Percentiles rank a stretch among this genome's conserved stretches.
These are phyloP conservation scores for Penelope pileata DNA, from an alignment of 2,113 vertebrate genomes.

Conservation along the genomic window DNA sequence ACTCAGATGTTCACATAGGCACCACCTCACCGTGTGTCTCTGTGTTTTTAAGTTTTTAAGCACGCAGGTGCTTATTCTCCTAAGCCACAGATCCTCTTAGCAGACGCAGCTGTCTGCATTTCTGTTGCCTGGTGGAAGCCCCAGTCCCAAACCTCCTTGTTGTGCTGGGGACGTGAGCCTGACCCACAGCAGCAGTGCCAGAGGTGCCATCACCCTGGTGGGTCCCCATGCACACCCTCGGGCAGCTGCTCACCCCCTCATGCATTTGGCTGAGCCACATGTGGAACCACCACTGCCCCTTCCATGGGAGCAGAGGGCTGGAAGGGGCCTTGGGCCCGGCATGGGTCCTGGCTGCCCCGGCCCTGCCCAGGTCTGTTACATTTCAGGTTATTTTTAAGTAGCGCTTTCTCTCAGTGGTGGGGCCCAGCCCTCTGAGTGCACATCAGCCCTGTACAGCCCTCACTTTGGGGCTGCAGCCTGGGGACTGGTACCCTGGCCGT, in stretches of 20 bases:
- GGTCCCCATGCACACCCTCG: no score
- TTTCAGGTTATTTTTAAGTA: no score
- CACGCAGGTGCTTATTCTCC: not conserved
- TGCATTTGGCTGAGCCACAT: not conserved
- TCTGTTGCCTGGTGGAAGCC: fast-evolving
- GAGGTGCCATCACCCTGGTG: no score
- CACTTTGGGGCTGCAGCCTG: no score
- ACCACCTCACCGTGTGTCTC: fast-evolving
- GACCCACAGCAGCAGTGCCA: not conserved
- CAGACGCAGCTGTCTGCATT: fast-evolving
- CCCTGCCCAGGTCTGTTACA: no score
- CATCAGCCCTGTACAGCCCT: no score
- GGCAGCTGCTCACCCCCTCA: not conserved
- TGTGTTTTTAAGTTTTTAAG: not conserved
- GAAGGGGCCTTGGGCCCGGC: no score
- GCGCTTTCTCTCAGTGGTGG: no score
- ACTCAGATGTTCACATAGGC: no score
- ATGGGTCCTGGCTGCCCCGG: no score
- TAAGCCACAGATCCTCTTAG: not conserved
- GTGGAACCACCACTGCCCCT: not conserved
- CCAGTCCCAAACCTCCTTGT: fast-evolving
- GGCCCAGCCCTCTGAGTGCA: no score
- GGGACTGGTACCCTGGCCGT: not conserved
- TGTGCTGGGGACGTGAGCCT: not conserved
- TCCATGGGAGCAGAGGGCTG: no score